These are phyloP conservation scores for Tenebrio molitor DNA, from an alignment of 1,140 invertebrate genomes.

Conservation along the genomic window DNA sequence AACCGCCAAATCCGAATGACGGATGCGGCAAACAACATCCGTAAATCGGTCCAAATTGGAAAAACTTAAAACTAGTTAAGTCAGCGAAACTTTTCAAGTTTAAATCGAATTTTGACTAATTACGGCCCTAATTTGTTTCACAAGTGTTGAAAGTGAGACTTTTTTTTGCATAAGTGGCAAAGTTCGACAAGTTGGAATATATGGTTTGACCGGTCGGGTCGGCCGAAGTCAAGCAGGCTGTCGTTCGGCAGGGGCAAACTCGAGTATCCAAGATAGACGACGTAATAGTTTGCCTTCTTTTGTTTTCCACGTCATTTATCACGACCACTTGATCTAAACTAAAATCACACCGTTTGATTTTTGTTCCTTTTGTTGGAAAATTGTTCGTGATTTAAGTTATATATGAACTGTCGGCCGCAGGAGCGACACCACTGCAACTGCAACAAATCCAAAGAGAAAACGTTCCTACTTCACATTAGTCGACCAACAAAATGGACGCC, in stretches of 20 bases:
- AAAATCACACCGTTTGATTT: constrained; percentile 45
- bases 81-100: constrained; percentile 24
- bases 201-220: constrained; percentile 37
- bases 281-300: constrained; percentile 50
- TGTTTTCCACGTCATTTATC: constrained; percentile 50
- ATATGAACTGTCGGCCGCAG: constrained; percentile 38
- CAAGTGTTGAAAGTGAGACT: constrained; percentile 31
- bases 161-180: constrained; percentile 41
- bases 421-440: constrained; percentile 1
- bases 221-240: constrained; percentile 36
- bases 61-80: constrained; percentile 31
- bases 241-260: constrained; percentile 18
- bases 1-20: neutral
- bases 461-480: too few species aligned
- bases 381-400: constrained; percentile 33
- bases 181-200: constrained; percentile 43
- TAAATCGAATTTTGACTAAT: constrained; percentile 45
- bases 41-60: constrained; percentile 16
- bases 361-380: constrained; percentile 43
- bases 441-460: constrained; percentile 1
- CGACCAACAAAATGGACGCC: too few species aligned
- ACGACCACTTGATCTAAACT: constrained; percentile 43
- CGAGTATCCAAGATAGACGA: constrained; percentile 45
- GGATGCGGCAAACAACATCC: constrained; percentile 18
- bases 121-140: constrained; percentile 41